Base-by-base conservation (phyloP, 1,140 invertebrate genomes). In the Drosophila biarmipes region DNA sequence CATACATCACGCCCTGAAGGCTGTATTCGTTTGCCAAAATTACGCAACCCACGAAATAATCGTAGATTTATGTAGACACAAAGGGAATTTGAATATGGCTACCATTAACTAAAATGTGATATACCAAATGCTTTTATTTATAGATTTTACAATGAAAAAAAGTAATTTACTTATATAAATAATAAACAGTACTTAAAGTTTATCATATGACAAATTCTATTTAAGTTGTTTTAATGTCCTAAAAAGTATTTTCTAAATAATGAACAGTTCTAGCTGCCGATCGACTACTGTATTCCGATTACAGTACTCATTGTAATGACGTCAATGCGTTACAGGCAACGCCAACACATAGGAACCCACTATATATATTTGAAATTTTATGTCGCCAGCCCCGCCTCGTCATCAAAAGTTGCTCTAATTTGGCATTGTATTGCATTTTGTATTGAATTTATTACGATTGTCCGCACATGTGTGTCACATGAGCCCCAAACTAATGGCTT, bases 381-480 rank as follows among this genome's bases (percentile, higher is more conserved):
- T 67, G 57, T 37, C 49, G 48, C 38, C 40, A 37, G 54, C 21
- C 54, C 31, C 73, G 55, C 49, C 55, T 76, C 62, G 38, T 56
- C 62, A 52, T 68, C 80, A 78, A 78, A 78, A 67, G 40, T 53
- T 66, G 64, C 73, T 85, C 80, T 84, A 84, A 84, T 84, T 84
- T 79, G 43, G 17, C 72, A 76, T 84, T 84, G 75, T 84, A 46
- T 48, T 58, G 59, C 56, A 43, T 61, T 71, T 66, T 55, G 52
- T 62, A 75, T 78, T 75, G 71, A 74, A 78, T 78, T 78, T 58
- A 73, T 58, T 59, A 59, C 51, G 38, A 69, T 72, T 71, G 42
- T 38, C 24, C 34, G 14, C 40, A 37, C 24, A 29, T 53, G 17
- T 67, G 31, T 52, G 37, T 63, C 55, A 31, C 29, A 53, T 29